Percentiles rank a stretch among this genome's conserved stretches.
Conservation (phyloP, 1,140 invertebrate genomes). For the Drosophila ercepeae region DNA sequence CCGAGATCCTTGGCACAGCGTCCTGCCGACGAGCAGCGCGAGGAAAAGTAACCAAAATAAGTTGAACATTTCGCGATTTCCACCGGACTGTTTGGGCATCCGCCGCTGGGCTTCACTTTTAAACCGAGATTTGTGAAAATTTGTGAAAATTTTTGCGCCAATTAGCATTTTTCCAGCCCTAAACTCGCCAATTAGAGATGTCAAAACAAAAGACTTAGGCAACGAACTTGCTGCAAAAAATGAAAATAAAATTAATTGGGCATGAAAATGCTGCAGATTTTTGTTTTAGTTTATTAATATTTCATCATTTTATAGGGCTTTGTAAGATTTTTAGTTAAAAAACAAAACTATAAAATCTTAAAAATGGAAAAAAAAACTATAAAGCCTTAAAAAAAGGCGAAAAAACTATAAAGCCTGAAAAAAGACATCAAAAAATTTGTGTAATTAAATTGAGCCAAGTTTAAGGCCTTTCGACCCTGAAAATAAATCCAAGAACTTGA, state of each 20-base stretch:
- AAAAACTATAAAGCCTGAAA: too few species aligned
- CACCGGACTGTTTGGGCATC: constrained; percentile 11
- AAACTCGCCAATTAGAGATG: constrained; percentile 34
- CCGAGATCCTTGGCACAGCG: constrained; percentile 25
- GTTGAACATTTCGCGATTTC: constrained; percentile 42
- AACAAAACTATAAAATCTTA: too few species aligned
- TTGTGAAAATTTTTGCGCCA: constrained; percentile 20
- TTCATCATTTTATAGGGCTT: constrained; percentile 5
- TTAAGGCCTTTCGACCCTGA: neutral
- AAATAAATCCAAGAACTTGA: neutral
- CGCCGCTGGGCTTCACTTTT: neutral
- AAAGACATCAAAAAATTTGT: too few species aligned
- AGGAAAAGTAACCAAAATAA: neutral
- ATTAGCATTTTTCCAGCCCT: constrained; percentile 4
- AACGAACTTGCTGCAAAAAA: constrained; percentile 53
- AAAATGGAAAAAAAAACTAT: neutral
- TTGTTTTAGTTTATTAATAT: neutral
- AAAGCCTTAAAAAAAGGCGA: too few species aligned
- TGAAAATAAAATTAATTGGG: constrained; percentile 49
- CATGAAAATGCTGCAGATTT: constrained; percentile 28
- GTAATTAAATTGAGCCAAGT: constrained; percentile 1
- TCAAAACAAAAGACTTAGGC: constrained; percentile 72
- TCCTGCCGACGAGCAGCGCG: neutral
- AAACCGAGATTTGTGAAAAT: constrained; percentile 5
- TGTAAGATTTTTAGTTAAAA: neutral